Percentiles rank a stretch among this genome's conserved stretches.
phyloP scores from a whole-genome alignment of 23 tunicate genomes.

The Pegea sp. region DNA sequence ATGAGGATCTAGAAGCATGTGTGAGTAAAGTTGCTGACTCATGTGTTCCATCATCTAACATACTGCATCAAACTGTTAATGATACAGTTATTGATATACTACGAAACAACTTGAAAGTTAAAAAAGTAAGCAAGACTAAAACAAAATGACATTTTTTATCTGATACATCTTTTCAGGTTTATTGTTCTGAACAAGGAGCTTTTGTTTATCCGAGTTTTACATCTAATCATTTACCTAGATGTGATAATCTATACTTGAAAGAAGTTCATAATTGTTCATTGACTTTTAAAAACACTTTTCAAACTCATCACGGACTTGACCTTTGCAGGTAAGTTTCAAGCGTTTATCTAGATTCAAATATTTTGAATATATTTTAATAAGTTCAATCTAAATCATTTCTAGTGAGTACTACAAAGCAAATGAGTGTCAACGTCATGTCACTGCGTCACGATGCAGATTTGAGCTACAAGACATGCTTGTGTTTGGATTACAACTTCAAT shows the following conservation, averaged over 20 bases:
- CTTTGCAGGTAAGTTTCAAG: conserved; percentile 34
- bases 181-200: conserved; percentile 78
- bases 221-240: conserved; percentile 33
- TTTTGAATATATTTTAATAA: neutral
- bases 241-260: conserved; percentile 28
- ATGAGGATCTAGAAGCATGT: too few relatives aligned
- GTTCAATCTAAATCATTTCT: conserved; percentile 3
- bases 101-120: too few relatives aligned
- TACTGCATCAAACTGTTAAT: too few relatives aligned
- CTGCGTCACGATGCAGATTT: conserved; percentile 69
- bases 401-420: conserved; percentile 72
- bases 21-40: too few relatives aligned
- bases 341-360: neutral
- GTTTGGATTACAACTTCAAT: conserved; percentile 57
- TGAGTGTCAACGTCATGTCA: conserved; percentile 71
- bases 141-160: too few relatives aligned
- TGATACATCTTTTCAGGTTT: too few relatives aligned
- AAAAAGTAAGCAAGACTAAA: too few relatives aligned
- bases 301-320: conserved; percentile 40
- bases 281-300: conserved; percentile 22
- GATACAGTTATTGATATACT: too few relatives aligned
- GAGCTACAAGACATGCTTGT: conserved; percentile 48
- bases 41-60: too few relatives aligned
- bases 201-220: conserved; percentile 75
- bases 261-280: conserved; percentile 37